A percentile compares a stretch with the other conserved stretches of the same genome.
phyloP scores from a whole-genome alignment of 2,113 vertebrate genomes.

The Lophotis ruficrista region DNA sequence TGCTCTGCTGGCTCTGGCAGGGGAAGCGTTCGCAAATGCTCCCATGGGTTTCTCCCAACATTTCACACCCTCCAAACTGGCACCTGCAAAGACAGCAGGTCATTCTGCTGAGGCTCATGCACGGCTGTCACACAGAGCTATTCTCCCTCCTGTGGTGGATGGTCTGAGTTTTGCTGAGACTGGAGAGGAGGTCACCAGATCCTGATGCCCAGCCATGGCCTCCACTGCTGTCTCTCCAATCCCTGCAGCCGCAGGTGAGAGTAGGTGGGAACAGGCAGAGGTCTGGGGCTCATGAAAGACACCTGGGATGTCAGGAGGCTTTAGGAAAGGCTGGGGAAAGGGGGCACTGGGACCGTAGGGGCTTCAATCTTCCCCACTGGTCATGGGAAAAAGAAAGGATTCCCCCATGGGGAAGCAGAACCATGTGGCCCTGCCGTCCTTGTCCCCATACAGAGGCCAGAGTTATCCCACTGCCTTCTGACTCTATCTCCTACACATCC shows the following conservation, averaged over 20 bases:
- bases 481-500: neutral
- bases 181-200: neutral
- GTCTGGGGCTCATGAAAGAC: neutral
- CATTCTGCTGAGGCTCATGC: neutral
- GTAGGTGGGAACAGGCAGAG: neutral
- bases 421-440: neutral
- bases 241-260: neutral
- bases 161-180: neutral
- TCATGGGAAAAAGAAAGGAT: neutral
- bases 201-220: neutral
- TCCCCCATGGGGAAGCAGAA: fast-evolving
- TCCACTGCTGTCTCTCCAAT: neutral
- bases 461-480: neutral
- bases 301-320: neutral
- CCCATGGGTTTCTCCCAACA: neutral
- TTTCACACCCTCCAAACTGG: neutral
- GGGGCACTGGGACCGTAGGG: neutral
- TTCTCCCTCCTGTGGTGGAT: neutral
- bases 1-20: neutral
- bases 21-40: neutral
- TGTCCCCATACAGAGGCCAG: neutral
- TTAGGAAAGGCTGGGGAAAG: neutral
- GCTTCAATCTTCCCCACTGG: neutral
- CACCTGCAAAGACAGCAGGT: neutral
- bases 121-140: neutral